Base-by-base conservation (phyloP, 2,797 vertebrate species). In the Scleropages formosus region DNA sequence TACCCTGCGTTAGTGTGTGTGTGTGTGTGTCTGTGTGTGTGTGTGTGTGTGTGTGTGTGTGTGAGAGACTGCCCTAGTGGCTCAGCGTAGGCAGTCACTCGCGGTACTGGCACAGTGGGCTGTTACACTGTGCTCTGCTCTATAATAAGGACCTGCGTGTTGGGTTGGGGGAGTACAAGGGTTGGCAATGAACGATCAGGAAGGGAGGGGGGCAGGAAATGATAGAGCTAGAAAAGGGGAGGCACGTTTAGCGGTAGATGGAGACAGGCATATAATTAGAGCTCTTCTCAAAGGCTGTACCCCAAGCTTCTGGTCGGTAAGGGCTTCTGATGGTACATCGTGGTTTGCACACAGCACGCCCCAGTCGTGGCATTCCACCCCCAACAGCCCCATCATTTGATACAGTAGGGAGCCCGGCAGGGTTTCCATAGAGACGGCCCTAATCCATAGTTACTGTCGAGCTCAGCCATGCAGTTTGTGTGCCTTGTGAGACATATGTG, bases 11-110 rank as follows among this genome's bases (percentile, higher is more conserved):
- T 62, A 61, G 27, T 75, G 72, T 74, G 76, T 60, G 58, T 78
- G 75, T 49, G 13, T 77, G 20, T 72, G 77, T 75, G 46, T 75
- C 62, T 61, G 27, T 75, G 72, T 74, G 76, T 60, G 58, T 78
- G 75, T 49, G 13, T 77, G 20, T 72, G 65, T 64, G 74, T 67
- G 53, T 63, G 67, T 49, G 46, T 22, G 18, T 47, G 39, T 49
- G 67, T 8, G 18, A 39, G 22, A 22, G 68, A 20, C 20, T 20
- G 46, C 24, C 11, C 51, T 18, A 11, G 47, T 39, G 12, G 20
- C 0, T 51, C n/a, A 44, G 39, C 18, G 2, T 18, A 56, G 20
- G 59, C 20, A 3, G 20, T 61, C 53, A 56, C 18, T 56, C 10
- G 3, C 11, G 2, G 18, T 18, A 13, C 53, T 56, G 53, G n/a